Evolutionary conservation across 2,797 vertebrate species (phyloP), one percentile per base, ranked within the genome.

Genomic region (Lagorchestes hirsutus): DNA sequence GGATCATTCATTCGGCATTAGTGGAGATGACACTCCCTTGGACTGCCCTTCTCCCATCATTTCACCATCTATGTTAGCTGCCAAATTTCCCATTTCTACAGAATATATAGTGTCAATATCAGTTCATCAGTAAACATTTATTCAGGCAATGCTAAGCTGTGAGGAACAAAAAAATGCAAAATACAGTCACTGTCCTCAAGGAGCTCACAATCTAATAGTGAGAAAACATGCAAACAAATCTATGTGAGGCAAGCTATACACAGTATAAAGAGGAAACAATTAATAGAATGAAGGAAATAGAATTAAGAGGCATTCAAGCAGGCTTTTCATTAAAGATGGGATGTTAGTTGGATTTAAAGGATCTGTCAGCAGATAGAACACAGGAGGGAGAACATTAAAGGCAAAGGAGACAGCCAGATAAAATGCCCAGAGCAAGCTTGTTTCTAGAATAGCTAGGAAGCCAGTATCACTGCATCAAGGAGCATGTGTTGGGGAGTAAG

Each of bases 231-330:
- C 22, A 22, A 31, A n/a, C 29, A 4, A 46, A 54, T 12, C n/a
- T 55, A 0, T 12, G 0, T 1, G 46, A 67, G 31, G 9, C 9
- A 40, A 4, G 0, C 5, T 27, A 40, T 40, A 8, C 10, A 24
- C 0, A 22, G 18, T 2, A 46, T 46, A 82, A 82, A 82, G 10
- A 46, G n/a, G 18, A 82, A 82, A 82, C 24, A 82, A 40, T 46
- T 46, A 82, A 40, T 6, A 10, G 67, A 82, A 22, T 18, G 18
- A 82, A 82, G 18, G 34, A 6, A 22, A 34, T 46, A 82, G 16
- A 82, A 56, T 56, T 56, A 59, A 59, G 16, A 18, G 67, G n/a
- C n/a, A n/a, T n/a, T 74, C 2, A 16, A 24, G 14, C n/a, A 67
- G 62, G 4, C 13, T 40, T n/a, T 67, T 67, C 1, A 34, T 5